Base-by-base conservation (phyloP, 2,888 invertebrate genomes). In the Chrysomela aeneicollis region DNA sequence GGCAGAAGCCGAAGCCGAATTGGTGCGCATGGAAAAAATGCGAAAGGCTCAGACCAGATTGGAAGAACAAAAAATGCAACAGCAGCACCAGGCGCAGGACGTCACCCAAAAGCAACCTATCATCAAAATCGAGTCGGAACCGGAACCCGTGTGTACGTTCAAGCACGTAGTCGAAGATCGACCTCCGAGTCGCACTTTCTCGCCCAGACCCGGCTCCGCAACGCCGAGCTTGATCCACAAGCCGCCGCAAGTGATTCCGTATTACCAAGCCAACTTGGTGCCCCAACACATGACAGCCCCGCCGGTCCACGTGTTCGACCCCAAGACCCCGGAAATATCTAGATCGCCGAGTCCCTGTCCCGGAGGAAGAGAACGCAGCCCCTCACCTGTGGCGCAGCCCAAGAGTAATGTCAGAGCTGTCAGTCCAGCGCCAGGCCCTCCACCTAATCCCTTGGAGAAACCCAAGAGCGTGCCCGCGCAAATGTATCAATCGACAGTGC, bases 241-340 rank as follows among this genome's bases (percentile, higher is more conserved):
- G 81, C 90, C 92, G 22, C 90, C 91, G 1, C 89, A 92, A 10
- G 85, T 88, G 55, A 88, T 94, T 71, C 93, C 93, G 8, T 88
- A 88, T 74, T 94, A 94, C 78, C 93, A 94, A 82, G 89, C 89
- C 81, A 90, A 91, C 80, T 84, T 93, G 71, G 88, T 91, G 32
- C 86, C 89, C n/a, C 89, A 89, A 49, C 87, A 89, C 76, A 87
- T 88, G 76, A 76, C 82, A 59, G 87, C 91, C 4, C 84, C 88
- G 1, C 86, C 87, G 74, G 84, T 85, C 47, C 87, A 88, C 70
- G 77, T 87, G 59, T 87, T 87, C 71, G 87, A 90, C 71, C 89
- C 88, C 19, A 85, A 84, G 50, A 87, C 85, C 76, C 86, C 88
- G 12, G 86, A 85, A 73, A 78, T 81, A 59, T 89, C 89, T 59